A percentile compares a stretch with the other conserved stretches of the same genome.
These are phyloP conservation scores for Temnopleurus reevesii DNA, from an alignment of 53 echinoderm and acorn worm genomes.

Conservation along the genomic window DNA sequence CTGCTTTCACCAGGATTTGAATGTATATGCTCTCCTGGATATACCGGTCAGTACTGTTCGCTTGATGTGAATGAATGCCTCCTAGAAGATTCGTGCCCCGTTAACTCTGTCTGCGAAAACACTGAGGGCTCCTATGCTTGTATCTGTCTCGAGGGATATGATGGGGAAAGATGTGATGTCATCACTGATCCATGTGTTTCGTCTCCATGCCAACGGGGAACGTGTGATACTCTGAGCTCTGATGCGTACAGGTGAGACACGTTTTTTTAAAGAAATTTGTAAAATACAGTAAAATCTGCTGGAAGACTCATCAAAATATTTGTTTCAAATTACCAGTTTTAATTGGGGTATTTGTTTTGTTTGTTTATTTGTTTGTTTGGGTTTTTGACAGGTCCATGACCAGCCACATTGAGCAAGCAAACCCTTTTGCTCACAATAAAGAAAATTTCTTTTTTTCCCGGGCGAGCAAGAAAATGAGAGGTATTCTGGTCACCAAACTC, in stretches of 20 bases:
- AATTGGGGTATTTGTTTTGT: too few relatives aligned
- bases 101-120: background rate
- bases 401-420: too few relatives aligned
- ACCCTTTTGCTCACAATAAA: too few relatives aligned
- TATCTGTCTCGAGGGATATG: conserved; percentile 29
- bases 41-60: background rate
- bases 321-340: too few relatives aligned
- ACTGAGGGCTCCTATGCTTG: background rate
- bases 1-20: background rate
- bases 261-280: too few relatives aligned
- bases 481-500: too few relatives aligned
- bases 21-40: background rate
- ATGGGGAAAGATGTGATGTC: background rate
- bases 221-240: background rate
- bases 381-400: too few relatives aligned
- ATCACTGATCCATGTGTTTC: conserved; percentile 18
- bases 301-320: too few relatives aligned
- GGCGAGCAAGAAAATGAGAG: too few relatives aligned
- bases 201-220: conserved; percentile 8
- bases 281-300: too few relatives aligned
- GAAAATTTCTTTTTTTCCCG: too few relatives aligned
- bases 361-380: too few relatives aligned
- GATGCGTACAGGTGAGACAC: conserved; percentile 35
- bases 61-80: conserved; percentile 56
- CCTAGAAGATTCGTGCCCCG: background rate